Conservation (phyloP, 23 tunicate genomes). For the Ascidia mentula region DNA sequence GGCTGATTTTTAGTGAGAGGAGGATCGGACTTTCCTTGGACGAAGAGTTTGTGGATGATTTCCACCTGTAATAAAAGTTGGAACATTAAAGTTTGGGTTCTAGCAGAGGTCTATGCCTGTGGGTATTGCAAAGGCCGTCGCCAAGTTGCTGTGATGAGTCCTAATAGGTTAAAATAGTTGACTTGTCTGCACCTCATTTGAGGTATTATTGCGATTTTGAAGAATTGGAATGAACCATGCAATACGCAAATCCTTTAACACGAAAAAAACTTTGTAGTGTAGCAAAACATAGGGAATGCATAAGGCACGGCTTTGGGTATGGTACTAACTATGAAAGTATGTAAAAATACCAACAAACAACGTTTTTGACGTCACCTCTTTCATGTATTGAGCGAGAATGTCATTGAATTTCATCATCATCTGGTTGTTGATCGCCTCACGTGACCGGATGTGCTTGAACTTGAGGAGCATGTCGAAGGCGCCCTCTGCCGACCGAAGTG, state of each 20-base stretch:
- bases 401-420: conserved; percentile 97
- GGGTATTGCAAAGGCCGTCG: too few relatives aligned
- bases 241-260: too few relatives aligned
- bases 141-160: too few relatives aligned
- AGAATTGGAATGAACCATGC: too few relatives aligned
- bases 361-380: too few relatives aligned
- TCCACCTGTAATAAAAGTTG: conserved; percentile 62
- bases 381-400: conserved; percentile 92
- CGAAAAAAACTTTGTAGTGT: neutral
- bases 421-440: conserved; percentile 94
- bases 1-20: conserved; percentile 93
- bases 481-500: conserved; percentile 96
- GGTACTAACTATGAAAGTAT: too few relatives aligned
- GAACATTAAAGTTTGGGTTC: too few relatives aligned
- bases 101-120: too few relatives aligned
- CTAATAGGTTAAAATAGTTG: too few relatives aligned
- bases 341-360: too few relatives aligned
- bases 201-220: neutral
- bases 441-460: conserved; percentile 88
- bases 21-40: conserved; percentile 58
- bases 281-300: neutral
- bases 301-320: too few relatives aligned
- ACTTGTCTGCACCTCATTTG: too few relatives aligned
- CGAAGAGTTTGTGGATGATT: conserved; percentile 69
- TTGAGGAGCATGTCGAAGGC: conserved; percentile 96